Percentiles rank a stretch among this genome's conserved stretches.
Conservation (phyloP, 1,140 invertebrate genomes). For the Sinella curviseta region DNA sequence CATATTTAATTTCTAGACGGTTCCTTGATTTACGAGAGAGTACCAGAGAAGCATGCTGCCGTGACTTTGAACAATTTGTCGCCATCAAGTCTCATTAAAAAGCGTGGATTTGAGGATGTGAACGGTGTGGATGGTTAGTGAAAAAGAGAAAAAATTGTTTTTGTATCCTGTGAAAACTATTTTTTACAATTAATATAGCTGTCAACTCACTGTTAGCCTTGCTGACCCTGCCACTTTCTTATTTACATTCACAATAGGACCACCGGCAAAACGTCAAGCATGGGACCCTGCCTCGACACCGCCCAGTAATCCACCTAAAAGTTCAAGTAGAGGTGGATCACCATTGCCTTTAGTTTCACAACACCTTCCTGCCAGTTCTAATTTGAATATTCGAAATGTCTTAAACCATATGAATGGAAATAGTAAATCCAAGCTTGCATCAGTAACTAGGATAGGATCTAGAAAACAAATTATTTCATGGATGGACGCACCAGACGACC, state of each 20-base stretch:
- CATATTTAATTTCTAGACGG: constrained; percentile 63
- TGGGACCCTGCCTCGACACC: constrained; percentile 63
- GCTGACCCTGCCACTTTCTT: too few species aligned
- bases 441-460: constrained; percentile 64
- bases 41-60: constrained; percentile 66
- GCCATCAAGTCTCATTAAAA: constrained; percentile 65
- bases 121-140: constrained; percentile 84
- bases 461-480: constrained; percentile 91
- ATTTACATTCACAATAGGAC: constrained; percentile 34
- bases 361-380: constrained; percentile 46
- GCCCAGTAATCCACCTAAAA: constrained; percentile 60
- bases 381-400: constrained; percentile 50
- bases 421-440: constrained; percentile 55
- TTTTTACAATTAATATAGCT: too few species aligned
- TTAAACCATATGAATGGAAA: constrained; percentile 60
- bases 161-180: background rate
- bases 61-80: constrained; percentile 60
- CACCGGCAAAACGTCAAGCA: constrained; percentile 63
- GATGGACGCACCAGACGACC: constrained; percentile 96
- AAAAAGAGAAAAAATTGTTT: background rate
- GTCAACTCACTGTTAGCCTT: too few species aligned
- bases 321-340: constrained; percentile 53
- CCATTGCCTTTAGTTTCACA: constrained; percentile 47
- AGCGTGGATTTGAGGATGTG: constrained; percentile 78
- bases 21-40: constrained; percentile 78